Base-by-base conservation (phyloP, 2,888 invertebrate species). In the Heliconius erato region DNA sequence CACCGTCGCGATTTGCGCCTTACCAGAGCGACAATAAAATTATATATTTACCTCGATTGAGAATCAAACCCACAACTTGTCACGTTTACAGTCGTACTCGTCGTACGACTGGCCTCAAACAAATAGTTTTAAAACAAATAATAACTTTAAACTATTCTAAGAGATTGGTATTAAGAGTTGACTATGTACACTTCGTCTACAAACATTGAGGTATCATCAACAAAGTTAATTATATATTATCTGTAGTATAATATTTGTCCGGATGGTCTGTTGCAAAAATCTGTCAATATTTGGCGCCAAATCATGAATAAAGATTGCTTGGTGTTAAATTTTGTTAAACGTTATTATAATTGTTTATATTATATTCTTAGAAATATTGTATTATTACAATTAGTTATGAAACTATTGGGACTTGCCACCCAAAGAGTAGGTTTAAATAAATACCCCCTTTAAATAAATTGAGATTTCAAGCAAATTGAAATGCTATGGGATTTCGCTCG, bases 251-350 rank as follows among this genome's bases (percentile, higher is more conserved):
- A 74, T 82, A 80, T 80, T 80, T 82, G 71, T 54, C 40, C 26
- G n/a, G 32, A 63, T 65, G 59, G 71, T 80, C 72, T 80, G 69
- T 69, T 35, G 16, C 49, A 71, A 40, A 49, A 49, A 69, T 19
- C 71, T 77, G 82, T 80, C 82, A 85, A 83, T 85, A 83, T 84
- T 82, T 82, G 80, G 65, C 49, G 79, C 65, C 59, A 82, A 85
- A 82, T 82, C 79, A 49, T 71, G 63, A 67, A 67, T 16, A 28
- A 63, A 14, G 44, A 78, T 74, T 68, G 26, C 28, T 72, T 26
- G 32, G 44, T 54, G 19, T 23, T 54, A 54, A 54, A 23, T 23
- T 54, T 23, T 23, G 23, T 6, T 54, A 23, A 54, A 54, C 9
- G 9, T 9, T 54, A 3, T 54, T 54, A 54, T 54, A 19, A 54